phyloP scores from a whole-genome alignment of 2,113 vertebrate genomes.

The Equus przewalskii region DNA sequence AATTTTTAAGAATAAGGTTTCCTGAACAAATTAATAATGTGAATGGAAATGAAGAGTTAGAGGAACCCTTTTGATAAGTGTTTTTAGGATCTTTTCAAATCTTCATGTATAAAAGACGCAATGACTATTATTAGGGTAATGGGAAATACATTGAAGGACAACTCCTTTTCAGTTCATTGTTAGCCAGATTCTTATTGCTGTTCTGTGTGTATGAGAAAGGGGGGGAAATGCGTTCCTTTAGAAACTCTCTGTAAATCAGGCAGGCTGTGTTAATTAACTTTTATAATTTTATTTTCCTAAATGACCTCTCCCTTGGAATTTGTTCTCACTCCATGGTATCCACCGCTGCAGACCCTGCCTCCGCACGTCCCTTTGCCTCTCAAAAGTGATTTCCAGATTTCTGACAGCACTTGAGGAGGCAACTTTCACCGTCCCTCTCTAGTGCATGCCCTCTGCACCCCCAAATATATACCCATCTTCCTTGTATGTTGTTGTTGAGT shows the following conservation, averaged over 20 bases:
- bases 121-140: neutral
- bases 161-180: neutral
- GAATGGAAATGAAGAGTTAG: neutral
- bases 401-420: no score
- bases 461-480: neutral
- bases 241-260: neutral
- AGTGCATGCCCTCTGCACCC: neutral
- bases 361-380: no score
- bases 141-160: neutral
- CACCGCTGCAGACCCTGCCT: rapidly evolving
- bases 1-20: neutral
- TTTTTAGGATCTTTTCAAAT: neutral
- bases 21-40: neutral
- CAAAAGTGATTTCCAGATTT: no score
- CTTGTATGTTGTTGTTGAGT: no score
- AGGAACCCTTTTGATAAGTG: neutral
- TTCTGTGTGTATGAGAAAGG: neutral
- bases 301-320: neutral
- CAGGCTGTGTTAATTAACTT: neutral
- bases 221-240: neutral
- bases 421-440: neutral
- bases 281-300: neutral
- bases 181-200: neutral
- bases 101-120: neutral
- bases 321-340: no score